Evolutionary conservation across 1,140 invertebrate genomes (phyloP).

Genomic region (Bemisia tabaci): DNA sequence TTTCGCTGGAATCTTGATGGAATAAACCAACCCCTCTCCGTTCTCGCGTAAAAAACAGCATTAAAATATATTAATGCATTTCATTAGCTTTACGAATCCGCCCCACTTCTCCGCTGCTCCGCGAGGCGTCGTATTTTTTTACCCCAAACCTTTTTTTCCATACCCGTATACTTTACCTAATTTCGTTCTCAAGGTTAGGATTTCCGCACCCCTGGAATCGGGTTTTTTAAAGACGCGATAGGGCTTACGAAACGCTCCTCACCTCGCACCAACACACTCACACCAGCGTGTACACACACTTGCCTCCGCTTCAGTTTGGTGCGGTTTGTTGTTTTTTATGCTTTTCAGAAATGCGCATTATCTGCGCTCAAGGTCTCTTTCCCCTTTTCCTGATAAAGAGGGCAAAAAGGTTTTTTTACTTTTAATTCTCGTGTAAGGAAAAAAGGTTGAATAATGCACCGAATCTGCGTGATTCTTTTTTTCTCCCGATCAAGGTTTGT

Average conservation of each 20-base stretch:
- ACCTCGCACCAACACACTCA: background rate
- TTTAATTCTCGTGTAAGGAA: background rate
- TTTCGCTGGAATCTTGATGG: background rate
- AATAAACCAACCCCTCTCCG: background rate
- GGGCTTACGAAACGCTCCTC: background rate
- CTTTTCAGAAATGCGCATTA: background rate
- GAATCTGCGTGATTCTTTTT: background rate
- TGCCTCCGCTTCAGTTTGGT: background rate
- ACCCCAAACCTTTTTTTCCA: background rate
- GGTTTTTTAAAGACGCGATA: background rate
- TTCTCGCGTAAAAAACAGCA: background rate
- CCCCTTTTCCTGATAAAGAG: background rate
- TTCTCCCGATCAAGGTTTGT: background rate
- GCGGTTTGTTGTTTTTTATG: background rate
- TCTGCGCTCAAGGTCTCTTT: background rate
- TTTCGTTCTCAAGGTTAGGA: background rate
- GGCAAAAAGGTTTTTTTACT: background rate
- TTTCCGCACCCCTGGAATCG: background rate
- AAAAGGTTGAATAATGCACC: background rate
- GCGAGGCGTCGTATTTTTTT: background rate
- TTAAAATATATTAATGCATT: conserved; percentile 1
- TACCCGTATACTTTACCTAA: background rate
- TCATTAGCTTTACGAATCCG: background rate
- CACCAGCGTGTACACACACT: background rate
- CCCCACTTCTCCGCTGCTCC: background rate